These are phyloP conservation scores for Carassius auratus DNA, from an alignment of 2,113 vertebrate species.

Conservation along the genomic window DNA sequence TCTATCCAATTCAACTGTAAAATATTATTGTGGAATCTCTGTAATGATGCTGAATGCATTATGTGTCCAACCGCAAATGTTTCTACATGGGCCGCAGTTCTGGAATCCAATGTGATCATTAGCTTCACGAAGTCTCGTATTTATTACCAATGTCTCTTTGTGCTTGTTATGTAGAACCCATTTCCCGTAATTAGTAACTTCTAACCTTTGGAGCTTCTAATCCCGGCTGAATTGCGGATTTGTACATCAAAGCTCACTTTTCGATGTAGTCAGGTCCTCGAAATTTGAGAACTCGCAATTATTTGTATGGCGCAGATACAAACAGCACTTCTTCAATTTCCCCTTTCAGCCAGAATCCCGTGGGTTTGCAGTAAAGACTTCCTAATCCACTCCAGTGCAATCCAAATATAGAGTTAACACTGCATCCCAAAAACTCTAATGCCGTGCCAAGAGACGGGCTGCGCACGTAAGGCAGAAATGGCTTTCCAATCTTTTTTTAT, in stretches of 20 bases:
- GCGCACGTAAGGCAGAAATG: slow-evolving; percentile 61
- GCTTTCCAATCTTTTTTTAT: slow-evolving; percentile 47
- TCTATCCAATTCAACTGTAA: slow-evolving; percentile 47
- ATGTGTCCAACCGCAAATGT: slow-evolving; percentile 1
- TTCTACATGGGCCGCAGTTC: background rate
- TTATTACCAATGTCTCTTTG: slow-evolving; percentile 75
- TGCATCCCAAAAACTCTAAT: slow-evolving; percentile 69
- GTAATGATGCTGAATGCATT: slow-evolving; percentile 21
- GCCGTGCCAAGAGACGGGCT: slow-evolving; percentile 68
- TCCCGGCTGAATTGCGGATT: slow-evolving; percentile 82
- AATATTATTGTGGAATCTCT: slow-evolving; percentile 9
- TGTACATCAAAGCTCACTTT: slow-evolving; percentile 82
- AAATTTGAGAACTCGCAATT: slow-evolving; percentile 82
- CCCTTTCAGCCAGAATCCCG: slow-evolving; percentile 79
- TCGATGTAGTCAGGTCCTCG: slow-evolving; percentile 74
- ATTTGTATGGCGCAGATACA: slow-evolving; percentile 80
- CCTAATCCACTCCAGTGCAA: slow-evolving; percentile 80
- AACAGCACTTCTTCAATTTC: slow-evolving; percentile 73
- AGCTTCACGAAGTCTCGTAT: slow-evolving; percentile 73
- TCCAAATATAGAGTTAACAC: slow-evolving; percentile 80
- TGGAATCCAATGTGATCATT: slow-evolving; percentile 56
- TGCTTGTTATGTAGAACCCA: slow-evolving; percentile 79
- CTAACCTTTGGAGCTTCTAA: slow-evolving; percentile 82
- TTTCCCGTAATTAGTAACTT: slow-evolving; percentile 81
- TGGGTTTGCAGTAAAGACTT: slow-evolving; percentile 79